Conservation (phyloP, 1,140 invertebrate species). For the Atta cephalotes region DNA sequence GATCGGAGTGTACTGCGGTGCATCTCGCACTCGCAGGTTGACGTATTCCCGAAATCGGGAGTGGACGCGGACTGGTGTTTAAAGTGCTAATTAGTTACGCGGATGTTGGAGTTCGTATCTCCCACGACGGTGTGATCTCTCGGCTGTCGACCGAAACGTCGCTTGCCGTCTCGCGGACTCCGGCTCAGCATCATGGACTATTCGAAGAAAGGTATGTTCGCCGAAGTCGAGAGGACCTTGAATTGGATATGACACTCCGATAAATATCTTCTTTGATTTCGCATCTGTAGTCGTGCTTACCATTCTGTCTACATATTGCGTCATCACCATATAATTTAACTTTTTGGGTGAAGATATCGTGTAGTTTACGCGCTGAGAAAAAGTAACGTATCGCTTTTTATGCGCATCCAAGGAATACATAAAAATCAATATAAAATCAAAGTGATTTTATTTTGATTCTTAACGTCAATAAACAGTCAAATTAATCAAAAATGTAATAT, state of each 20-base stretch:
- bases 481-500: too few species aligned
- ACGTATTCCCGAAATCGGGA: slow-evolving; percentile 20
- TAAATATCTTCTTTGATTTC: not conserved
- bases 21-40: not conserved
- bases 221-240: not conserved
- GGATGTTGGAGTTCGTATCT: slow-evolving; percentile 51
- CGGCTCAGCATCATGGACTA: slow-evolving; percentile 74
- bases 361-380: too few species aligned
- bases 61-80: slow-evolving; percentile 18
- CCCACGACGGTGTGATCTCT: slow-evolving; percentile 32
- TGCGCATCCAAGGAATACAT: too few species aligned
- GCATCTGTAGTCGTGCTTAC: not conserved
- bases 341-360: not conserved
- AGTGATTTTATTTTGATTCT: too few species aligned
- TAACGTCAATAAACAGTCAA: too few species aligned
- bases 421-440: too few species aligned
- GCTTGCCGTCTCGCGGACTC: not conserved
- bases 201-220: slow-evolving; percentile 77
- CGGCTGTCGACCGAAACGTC: not conserved
- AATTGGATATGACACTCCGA: not conserved
- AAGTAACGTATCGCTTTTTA: not conserved
- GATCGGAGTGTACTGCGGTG: not conserved
- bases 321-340: not conserved
- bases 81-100: slow-evolving; percentile 59
- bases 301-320: not conserved